Evolutionary conservation across 2,888 invertebrate genomes (phyloP).

Genomic region (Aphidoletes aphidimyza): DNA sequence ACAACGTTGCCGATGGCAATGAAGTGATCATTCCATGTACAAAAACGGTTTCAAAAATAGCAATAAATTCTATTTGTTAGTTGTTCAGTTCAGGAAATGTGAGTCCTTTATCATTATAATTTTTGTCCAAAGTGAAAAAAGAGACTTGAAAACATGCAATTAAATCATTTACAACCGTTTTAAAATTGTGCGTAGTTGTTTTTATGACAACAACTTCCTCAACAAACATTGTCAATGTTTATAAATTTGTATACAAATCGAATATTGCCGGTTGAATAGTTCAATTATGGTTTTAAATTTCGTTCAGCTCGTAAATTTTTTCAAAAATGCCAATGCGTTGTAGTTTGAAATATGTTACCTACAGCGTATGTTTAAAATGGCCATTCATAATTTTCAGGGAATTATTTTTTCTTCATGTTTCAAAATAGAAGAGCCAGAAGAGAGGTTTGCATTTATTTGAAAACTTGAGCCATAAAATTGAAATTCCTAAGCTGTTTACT

Average conservation of each 20-base stretch:
- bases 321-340: not conserved
- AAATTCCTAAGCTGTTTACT: not conserved
- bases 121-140: too few species aligned
- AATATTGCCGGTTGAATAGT: constrained; percentile 1
- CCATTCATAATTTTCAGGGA: not conserved
- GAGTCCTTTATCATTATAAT: constrained; percentile 17
- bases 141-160: constrained; percentile 9
- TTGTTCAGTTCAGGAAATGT: not conserved
- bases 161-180: constrained; percentile 16
- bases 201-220: constrained; percentile 8
- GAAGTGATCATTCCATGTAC: not conserved
- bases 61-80: not conserved
- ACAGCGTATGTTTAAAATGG: not conserved
- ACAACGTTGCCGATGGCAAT: not conserved
- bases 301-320: not conserved
- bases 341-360: not conserved
- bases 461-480: constrained; percentile 6
- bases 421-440: not conserved
- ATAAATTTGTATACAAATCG: not conserved
- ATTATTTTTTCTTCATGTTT: not conserved
- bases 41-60: not conserved
- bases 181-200: not conserved
- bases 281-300: constrained; percentile 44
- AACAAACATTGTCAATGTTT: constrained; percentile 1
- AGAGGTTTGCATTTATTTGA: constrained; percentile 7